Evolutionary conservation across 92 coral and sea anemone genomes (phyloP).

Genomic region (Palythoa heliodiscus): DNA sequence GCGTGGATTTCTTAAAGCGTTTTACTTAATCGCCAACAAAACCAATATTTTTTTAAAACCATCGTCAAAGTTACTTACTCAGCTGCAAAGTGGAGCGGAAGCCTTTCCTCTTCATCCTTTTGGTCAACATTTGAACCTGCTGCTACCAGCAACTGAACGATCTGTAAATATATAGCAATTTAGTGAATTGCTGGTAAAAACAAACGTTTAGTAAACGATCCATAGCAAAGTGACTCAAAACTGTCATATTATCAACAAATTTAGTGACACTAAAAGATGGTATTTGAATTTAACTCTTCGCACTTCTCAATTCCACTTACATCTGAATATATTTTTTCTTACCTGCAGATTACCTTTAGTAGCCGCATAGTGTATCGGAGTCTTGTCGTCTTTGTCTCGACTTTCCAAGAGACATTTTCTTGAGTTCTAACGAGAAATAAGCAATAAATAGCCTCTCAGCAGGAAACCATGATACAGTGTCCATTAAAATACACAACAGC

Average conservation of each 20-base stretch:
- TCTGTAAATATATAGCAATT: constrained; percentile 30
- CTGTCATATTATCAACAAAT: background rate
- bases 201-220: no score
- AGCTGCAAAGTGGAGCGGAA: constrained; percentile 82
- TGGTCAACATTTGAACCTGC: constrained; percentile 71
- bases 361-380: constrained; percentile 86
- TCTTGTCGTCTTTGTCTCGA: constrained; percentile 72
- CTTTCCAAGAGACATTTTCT: constrained; percentile 64
- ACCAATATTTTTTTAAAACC: background rate
- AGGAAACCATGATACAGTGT: no score
- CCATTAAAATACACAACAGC: no score
- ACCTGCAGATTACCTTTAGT: constrained; percentile 78
- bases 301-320: no score
- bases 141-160: constrained; percentile 57
- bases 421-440: background rate
- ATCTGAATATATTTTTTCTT: background rate
- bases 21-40: no score
- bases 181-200: no score
- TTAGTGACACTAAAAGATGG: no score
- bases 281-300: no score
- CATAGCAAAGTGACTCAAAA: no score
- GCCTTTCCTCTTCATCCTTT: constrained; percentile 80
- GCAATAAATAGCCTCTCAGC: no score
- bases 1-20: no score
- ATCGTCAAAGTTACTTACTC: constrained; percentile 56